A percentile compares a stretch with the other conserved stretches of the same genome.
Evolutionary conservation across 2,113 vertebrate genomes (phyloP).

Genomic region (Tachysurus fulvidraco): DNA sequence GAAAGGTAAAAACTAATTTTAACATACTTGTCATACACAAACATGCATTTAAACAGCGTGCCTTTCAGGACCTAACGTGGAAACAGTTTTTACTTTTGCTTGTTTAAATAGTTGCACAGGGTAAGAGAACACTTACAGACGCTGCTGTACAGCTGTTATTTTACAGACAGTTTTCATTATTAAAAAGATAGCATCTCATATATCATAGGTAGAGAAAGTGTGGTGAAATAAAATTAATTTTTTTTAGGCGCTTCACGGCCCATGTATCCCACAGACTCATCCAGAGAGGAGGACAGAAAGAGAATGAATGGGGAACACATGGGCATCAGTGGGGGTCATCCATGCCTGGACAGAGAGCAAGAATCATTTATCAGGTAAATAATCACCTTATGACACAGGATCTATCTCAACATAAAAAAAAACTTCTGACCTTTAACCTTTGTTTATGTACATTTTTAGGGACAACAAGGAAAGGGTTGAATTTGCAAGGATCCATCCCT

Average conservation of each 20-base stretch:
- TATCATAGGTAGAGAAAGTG: not conserved
- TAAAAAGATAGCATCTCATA: not conserved
- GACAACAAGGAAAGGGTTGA: constrained; percentile 94
- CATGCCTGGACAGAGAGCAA: constrained; percentile 76
- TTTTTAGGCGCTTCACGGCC: constrained; percentile 70
- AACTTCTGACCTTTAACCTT: constrained; percentile 6
- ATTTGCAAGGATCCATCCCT: constrained; percentile 87
- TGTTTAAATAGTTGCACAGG: constrained; percentile 21
- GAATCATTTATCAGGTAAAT: constrained; percentile 88
- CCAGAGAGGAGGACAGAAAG: constrained; percentile 84
- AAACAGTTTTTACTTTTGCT: constrained; percentile 37
- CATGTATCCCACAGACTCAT: constrained; percentile 80
- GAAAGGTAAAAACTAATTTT: constrained; percentile 75
- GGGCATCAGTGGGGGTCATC: constrained; percentile 65
- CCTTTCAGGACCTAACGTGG: constrained; percentile 22
- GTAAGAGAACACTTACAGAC: not conserved
- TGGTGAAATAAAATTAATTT: constrained; percentile 47
- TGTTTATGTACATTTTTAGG: constrained; percentile 66
- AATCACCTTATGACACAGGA: not conserved
- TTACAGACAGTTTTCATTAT: constrained; percentile 11
- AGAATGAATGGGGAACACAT: constrained; percentile 86
- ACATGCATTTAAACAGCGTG: constrained; percentile 8
- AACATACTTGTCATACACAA: constrained; percentile 8
- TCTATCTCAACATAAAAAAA: not conserved
- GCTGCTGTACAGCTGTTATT: constrained; percentile 20